phyloP scores from a whole-genome alignment of 2,797 vertebrate genomes.

The Phalloptychus januarius region DNA sequence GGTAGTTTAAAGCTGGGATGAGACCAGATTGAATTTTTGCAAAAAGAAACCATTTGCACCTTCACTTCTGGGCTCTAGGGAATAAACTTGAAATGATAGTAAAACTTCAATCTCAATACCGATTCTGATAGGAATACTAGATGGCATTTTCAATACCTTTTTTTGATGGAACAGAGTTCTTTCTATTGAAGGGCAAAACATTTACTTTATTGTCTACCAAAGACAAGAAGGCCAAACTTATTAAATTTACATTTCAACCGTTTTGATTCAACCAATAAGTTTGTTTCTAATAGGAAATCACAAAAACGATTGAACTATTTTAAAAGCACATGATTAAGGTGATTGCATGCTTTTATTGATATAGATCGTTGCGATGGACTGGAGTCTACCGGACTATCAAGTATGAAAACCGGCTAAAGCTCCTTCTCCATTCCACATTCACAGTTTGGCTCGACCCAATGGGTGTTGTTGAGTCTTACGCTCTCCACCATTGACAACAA shows the following conservation, averaged over 20 bases:
- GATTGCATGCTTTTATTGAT: too few relatives aligned
- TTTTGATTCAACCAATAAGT: background rate
- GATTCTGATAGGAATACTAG: background rate
- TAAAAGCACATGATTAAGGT: too few relatives aligned
- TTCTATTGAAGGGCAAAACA: background rate
- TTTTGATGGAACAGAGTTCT: background rate
- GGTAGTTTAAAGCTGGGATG: background rate
- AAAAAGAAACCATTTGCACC: background rate
- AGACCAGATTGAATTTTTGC: background rate
- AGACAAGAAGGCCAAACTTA: background rate
- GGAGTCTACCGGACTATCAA: background rate
- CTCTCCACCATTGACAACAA: slow-evolving; percentile 28
- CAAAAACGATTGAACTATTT: background rate
- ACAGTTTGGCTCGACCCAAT: background rate
- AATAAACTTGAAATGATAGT: background rate
- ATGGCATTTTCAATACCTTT: background rate
- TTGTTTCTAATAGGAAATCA: background rate
- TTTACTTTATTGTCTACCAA: background rate
- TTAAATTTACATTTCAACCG: background rate
- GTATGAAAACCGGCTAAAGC: too few relatives aligned
- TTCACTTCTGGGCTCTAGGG: background rate
- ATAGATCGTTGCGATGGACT: too few relatives aligned
- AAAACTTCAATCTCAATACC: background rate
- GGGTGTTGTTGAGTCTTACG: slow-evolving; percentile 23
- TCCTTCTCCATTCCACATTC: background rate